Conservation (phyloP, 2,797 vertebrate genomes). For the Bovichtus diacanthus region DNA sequence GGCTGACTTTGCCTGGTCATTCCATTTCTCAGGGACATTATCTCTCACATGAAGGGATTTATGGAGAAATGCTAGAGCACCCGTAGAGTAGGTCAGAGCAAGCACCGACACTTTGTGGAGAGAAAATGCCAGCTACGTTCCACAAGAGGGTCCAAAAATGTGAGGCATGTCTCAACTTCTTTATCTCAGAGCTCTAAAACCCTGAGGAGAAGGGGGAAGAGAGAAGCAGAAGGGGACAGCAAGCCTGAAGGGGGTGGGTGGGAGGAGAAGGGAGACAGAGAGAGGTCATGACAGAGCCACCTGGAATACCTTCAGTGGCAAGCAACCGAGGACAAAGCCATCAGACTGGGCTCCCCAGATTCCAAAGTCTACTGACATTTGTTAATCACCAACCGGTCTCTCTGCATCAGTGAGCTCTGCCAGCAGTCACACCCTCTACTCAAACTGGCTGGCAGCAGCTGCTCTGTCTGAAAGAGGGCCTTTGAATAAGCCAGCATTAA, state of each 20-base stretch:
- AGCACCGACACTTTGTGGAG: slow-evolving; percentile 48
- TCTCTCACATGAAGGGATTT: slow-evolving; percentile 71
- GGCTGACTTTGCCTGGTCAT: slow-evolving; percentile 67
- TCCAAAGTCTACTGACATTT: slow-evolving; percentile 99
- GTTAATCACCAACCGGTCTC: slow-evolving; percentile 99
- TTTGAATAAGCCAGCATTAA: slow-evolving; percentile 90
- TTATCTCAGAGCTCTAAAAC: slow-evolving; percentile 79
- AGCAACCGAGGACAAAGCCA: slow-evolving; percentile 90
- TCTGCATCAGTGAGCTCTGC: slow-evolving; percentile 92
- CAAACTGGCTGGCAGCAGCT: slow-evolving; percentile 92
- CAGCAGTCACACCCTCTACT: slow-evolving; percentile 94
- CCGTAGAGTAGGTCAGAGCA: slow-evolving; percentile 52
- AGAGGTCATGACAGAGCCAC: slow-evolving; percentile 85
- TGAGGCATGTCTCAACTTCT: slow-evolving; percentile 86
- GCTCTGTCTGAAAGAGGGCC: slow-evolving; percentile 94
- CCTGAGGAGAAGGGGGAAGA: slow-evolving; percentile 55
- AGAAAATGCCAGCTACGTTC: slow-evolving; percentile 74
- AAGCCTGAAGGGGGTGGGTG: slow-evolving; percentile 44
- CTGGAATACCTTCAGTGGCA: slow-evolving; percentile 87
- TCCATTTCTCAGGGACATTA: slow-evolving; percentile 76
- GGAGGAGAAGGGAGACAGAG: slow-evolving; percentile 58
- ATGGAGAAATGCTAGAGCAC: slow-evolving; percentile 51
- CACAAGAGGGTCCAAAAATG: slow-evolving; percentile 84
- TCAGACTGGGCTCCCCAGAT: slow-evolving; percentile 91
- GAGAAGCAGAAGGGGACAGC: slow-evolving; percentile 47